Conservation (phyloP, 2,113 vertebrate genomes). For the Dendrocopos noguchii region DNA sequence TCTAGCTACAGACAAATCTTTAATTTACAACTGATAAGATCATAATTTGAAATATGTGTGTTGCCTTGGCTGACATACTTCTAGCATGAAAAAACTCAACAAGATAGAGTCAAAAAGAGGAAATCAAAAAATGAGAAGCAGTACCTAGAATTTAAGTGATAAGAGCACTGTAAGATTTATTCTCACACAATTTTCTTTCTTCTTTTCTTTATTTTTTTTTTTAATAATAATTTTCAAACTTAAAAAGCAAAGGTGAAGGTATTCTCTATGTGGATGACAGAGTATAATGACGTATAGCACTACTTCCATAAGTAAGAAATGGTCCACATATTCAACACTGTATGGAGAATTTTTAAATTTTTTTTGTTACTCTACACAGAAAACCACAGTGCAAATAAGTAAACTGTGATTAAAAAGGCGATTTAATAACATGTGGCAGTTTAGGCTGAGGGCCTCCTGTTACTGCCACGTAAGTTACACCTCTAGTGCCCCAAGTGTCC, state of each 20-base stretch:
- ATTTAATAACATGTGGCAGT: no score
- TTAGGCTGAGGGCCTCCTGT: no score
- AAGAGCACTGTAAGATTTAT: background rate
- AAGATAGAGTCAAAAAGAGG: background rate
- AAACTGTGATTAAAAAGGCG: background rate
- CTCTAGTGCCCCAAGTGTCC: no score
- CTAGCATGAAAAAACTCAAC: background rate
- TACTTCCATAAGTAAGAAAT: background rate
- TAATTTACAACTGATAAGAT: background rate
- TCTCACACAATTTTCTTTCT: background rate
- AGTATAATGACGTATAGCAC: background rate
- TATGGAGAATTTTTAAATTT: background rate
- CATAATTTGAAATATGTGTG: background rate
- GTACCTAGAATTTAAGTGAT: background rate
- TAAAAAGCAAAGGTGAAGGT: background rate
- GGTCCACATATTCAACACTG: accelerated
- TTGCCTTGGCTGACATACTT: background rate
- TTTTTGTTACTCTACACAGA: background rate
- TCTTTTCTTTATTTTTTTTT: background rate
- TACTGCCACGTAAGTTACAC: no score
- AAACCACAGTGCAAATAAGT: background rate
- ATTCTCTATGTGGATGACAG: background rate
- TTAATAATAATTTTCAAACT: background rate
- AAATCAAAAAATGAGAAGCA: background rate
- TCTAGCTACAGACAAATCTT: background rate